Percentiles rank a stretch among this genome's conserved stretches.
Conservation (phyloP, 2,888 invertebrate genomes). For the Cephus runcator region DNA sequence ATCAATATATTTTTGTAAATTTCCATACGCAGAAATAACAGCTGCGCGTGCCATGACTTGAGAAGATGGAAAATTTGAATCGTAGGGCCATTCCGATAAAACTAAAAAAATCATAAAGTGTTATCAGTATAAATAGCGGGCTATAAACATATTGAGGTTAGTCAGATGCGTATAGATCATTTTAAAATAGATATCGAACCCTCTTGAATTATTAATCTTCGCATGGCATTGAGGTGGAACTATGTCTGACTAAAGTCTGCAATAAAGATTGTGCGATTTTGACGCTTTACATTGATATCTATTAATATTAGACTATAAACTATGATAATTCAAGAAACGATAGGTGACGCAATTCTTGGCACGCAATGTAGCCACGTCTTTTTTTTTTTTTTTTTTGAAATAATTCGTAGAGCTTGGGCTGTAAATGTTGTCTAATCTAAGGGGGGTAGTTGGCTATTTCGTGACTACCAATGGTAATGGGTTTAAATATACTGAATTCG, state of each 20-base stretch:
- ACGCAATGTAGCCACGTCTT: neutral
- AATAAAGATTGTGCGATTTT: too few species aligned
- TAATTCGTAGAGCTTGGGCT: neutral
- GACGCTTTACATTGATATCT: neutral
- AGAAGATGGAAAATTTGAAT: neutral
- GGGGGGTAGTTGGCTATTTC: neutral
- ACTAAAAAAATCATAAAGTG: neutral
- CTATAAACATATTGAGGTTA: neutral
- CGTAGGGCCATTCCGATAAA: neutral
- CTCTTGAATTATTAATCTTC: neutral
- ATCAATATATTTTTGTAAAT: neutral
- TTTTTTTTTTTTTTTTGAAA: neutral
- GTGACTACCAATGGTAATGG: neutral
- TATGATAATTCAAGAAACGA: neutral
- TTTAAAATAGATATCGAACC: neutral
- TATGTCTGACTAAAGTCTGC: too few species aligned
- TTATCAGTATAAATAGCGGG: neutral
- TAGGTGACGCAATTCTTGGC: neutral
- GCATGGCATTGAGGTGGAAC: neutral
- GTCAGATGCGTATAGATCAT: neutral
- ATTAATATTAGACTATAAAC: neutral
- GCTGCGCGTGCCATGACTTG: neutral
- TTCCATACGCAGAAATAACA: neutral
- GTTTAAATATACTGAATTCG: neutral
- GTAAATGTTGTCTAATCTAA: neutral